These are phyloP conservation scores for Caenorhabditis plicata DNA, from an alignment of 2,888 invertebrate genomes.

Conservation along the genomic window DNA sequence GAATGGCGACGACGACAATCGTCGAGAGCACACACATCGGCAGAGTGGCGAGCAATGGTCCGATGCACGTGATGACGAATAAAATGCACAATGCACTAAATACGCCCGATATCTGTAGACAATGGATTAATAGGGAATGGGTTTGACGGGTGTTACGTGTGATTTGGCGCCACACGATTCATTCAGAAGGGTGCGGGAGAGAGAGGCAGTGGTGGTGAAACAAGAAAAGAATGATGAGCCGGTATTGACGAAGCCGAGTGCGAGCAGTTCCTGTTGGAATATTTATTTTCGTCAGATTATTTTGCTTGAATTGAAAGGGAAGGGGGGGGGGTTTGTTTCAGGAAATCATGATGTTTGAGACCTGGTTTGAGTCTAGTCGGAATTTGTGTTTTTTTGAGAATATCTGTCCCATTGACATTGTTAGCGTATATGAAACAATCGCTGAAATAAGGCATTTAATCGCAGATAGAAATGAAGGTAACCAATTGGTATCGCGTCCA, in stretches of 20 bases:
- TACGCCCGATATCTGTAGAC: conserved; percentile 74
- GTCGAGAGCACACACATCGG: conserved; percentile 72
- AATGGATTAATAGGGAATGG: too few relatives aligned
- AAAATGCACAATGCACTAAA: conserved; percentile 78
- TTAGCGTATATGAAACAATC: conserved; percentile 69
- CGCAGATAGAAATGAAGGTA: background rate
- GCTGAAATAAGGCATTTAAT: conserved; percentile 31
- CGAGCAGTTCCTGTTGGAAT: conserved; percentile 56
- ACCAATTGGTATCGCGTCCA: conserved; percentile 67
- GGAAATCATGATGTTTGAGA: conserved; percentile 25
- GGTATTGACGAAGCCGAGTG: conserved; percentile 71
- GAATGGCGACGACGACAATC: conserved; percentile 67
- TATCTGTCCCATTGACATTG: conserved; percentile 69
- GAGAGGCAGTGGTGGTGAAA: conserved; percentile 44
- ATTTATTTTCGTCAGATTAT: too few relatives aligned
- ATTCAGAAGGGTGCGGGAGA: conserved; percentile 47
- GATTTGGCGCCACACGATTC: conserved; percentile 43
- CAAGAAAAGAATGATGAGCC: conserved; percentile 71
- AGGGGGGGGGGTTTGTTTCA: too few relatives aligned
- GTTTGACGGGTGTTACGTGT: conserved; percentile 20
- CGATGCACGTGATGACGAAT: conserved; percentile 81
- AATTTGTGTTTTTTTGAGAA: conserved; percentile 69
- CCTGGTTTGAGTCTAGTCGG: conserved; percentile 69
- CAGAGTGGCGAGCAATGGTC: conserved; percentile 81
- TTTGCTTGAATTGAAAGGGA: too few relatives aligned